Evolutionary conservation across 2,113 vertebrate genomes (phyloP).

Genomic region (Osmerus mordax): DNA sequence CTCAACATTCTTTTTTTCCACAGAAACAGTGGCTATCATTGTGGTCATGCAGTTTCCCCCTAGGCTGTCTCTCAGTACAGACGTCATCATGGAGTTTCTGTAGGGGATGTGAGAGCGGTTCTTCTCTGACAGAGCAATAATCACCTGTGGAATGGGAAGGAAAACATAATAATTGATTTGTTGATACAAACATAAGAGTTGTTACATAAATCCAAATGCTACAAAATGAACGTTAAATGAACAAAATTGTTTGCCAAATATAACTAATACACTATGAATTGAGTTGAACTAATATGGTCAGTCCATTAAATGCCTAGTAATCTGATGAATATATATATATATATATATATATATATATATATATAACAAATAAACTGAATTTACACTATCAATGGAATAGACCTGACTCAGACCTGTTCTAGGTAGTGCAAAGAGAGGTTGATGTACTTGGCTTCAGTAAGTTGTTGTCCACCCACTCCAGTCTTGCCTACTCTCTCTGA

Average conservation of each 20-base stretch:
- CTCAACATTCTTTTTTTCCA: constrained; percentile 86
- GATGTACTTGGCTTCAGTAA: constrained; percentile 97
- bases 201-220: too few species aligned
- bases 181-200: too few species aligned
- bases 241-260: too few species aligned
- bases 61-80: constrained; percentile 92
- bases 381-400: not conserved
- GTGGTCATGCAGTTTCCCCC: constrained; percentile 97
- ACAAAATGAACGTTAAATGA: too few species aligned
- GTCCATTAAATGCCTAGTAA: too few species aligned
- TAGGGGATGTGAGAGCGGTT: constrained; percentile 92
- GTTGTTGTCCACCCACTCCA: constrained; percentile 82
- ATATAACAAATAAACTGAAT: too few species aligned
- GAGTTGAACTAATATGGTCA: too few species aligned
- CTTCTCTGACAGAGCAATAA: constrained; percentile 92
- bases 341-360: too few species aligned
- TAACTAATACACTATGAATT: too few species aligned
- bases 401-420: constrained; percentile 82
- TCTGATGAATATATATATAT: too few species aligned
- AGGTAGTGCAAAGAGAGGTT: constrained; percentile 93
- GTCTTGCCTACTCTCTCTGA: constrained; percentile 92
- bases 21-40: constrained; percentile 89
- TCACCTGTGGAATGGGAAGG: constrained; percentile 77
- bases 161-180: not conserved
- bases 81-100: constrained; percentile 97